Evolutionary conservation across 2,113 vertebrate species (phyloP), one percentile per base, ranked within the genome.

Genomic region (Cyanoderma ruficeps): DNA sequence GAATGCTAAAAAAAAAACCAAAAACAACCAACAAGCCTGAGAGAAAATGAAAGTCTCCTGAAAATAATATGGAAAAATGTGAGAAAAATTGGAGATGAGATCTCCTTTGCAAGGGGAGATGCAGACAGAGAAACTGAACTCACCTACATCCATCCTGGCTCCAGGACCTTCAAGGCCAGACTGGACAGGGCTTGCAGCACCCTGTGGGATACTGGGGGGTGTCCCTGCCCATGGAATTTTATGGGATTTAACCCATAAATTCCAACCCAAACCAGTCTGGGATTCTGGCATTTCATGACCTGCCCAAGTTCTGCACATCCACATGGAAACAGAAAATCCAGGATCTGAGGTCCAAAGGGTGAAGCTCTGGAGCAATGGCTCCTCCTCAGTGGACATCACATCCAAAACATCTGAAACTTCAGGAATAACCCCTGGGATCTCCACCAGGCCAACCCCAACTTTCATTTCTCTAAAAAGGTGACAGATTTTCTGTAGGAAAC

Each of bases 311-410:
- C 17, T 13, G 12, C 12, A 2, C 41, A 19, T 7, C 41, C 71
- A 4, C 2, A 0, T 0, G 5, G 19, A 30, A 46, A 24, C 4
- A 9, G 11, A 11, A 59, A 39, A 24, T 1, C 1, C 2, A 14
- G 41, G n/a, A 11, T 4, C 4, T 10, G 0, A 68, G 9, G 16
- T 3, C 15, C 68, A 33, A 14, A 49, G 88, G 47, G 21, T 3
- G 18, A 28, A 80, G 39, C 53, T 79, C 0, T 53, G 60, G 12
- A 60, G 20, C 39, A 37, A 4, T 0, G 17, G 50, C 37, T 56
- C 47, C 35, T 59, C 23, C 11, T 37, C 11, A 31, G 55, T 0
- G 8, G 16, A 0, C 14, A 1, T 30, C 41, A 11, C 15, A 39
- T n/a, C 67, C 78, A 6, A 30, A 52, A 2, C 1, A 30, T 3